phyloP scores from a whole-genome alignment of 2,797 vertebrate species.

The Hoplostethus atlanticus region DNA sequence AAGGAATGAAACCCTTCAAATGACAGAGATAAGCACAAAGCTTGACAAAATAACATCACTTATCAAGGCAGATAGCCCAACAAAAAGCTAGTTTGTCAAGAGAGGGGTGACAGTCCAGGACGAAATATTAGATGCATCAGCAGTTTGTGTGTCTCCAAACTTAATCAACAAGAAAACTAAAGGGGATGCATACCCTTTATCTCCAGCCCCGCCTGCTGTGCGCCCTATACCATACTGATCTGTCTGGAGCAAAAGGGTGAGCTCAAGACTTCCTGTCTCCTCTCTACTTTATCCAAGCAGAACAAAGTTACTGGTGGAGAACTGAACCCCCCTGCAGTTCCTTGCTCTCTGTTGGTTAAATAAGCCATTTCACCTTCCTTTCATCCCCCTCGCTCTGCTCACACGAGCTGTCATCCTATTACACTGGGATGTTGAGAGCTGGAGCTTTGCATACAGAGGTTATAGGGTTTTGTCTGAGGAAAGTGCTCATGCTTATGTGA shows the following conservation, averaged over 20 bases:
- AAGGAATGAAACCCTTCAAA: too few species aligned
- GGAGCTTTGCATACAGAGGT: conserved; percentile 38
- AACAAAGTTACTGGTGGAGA: conserved; percentile 77
- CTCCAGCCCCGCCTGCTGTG: conserved; percentile 31
- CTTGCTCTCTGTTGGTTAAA: conserved; percentile 79
- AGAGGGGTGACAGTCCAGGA: neutral
- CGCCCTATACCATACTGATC: conserved; percentile 30
- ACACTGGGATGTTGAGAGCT: conserved; percentile 48
- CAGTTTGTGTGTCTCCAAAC: conserved; percentile 30
- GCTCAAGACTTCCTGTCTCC: conserved; percentile 56
- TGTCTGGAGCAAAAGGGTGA: conserved; percentile 49
- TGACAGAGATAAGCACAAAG: too few species aligned
- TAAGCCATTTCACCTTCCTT: conserved; percentile 80
- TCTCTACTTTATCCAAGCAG: conserved; percentile 72
- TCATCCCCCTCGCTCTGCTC: conserved; percentile 66
- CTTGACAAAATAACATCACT: too few species aligned
- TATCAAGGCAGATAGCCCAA: neutral
- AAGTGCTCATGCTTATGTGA: conserved; percentile 35
- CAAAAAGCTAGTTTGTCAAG: neutral
- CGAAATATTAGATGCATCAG: conserved; percentile 28
- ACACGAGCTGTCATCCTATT: conserved; percentile 73
- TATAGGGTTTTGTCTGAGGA: conserved; percentile 46
- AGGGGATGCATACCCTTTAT: neutral
- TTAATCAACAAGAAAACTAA: conserved; percentile 39
- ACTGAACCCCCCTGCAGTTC: conserved; percentile 76